Base-by-base conservation (phyloP, 2,113 vertebrate genomes). In the Microtus richardsoni region DNA sequence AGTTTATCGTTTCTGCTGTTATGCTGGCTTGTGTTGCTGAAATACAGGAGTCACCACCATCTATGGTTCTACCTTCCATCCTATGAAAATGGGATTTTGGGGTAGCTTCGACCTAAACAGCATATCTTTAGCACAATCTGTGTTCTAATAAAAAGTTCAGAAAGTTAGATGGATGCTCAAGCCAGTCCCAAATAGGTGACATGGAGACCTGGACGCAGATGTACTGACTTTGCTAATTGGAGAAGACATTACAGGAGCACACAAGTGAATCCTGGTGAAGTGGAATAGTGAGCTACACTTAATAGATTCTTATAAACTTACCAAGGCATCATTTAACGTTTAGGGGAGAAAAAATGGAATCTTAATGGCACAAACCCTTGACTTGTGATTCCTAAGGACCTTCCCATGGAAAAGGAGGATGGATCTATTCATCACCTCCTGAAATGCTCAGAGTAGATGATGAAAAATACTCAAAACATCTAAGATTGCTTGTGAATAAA, bases 31-130 rank as follows among this genome's bases (percentile, higher is more conserved):
- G 33, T 24, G 54, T 39, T 58, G 9, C 26, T 79, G 70, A 83
- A 39, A 78, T 22, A 60, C 26, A 5, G 7, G 30, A 75, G 16
- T 4, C 16, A 24, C 1, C 3, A 9, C 1, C 3, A 9, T 28
- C 4, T 49, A 22, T 73, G 2, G 66, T 58, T 3, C 33, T 10
- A 7, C 21, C 2, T 4, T 30, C 22, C 10, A 30, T 0, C 2
- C 7, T 13, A 7, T 71, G 70, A 39, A 21, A 80, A 13, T 80
- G 5, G 7, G 19, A 73, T 49, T 89, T 47, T 78, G 5, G 5
- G 60, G 1, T 39, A 44, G 36, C 12, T 41, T 58, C 5, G 1
- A 73, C 64, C 49, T 75, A 26, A 83, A 86, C 36, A 54, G 0
- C 21, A 79, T 6, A 30, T 21, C 16, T 21, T 70, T 91, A 96